These are phyloP conservation scores for Salminus brasiliensis DNA, from an alignment of 2,113 vertebrate genomes.

Conservation along the genomic window DNA sequence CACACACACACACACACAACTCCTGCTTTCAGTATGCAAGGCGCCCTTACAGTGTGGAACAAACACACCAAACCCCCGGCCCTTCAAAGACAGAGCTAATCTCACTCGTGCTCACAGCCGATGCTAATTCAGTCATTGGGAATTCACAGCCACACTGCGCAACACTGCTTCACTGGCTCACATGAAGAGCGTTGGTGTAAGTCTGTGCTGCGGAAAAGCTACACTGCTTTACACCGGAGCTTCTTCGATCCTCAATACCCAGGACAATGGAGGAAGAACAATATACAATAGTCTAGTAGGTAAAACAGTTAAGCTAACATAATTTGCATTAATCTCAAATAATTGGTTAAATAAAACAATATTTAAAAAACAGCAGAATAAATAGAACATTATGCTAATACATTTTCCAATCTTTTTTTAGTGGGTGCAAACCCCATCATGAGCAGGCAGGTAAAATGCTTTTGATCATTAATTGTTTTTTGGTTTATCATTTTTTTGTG, in stretches of 20 bases:
- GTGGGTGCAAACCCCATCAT: too few relatives aligned
- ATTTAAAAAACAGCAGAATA: too few relatives aligned
- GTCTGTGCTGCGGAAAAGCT: slow-evolving; percentile 4
- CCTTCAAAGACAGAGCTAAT: slow-evolving; percentile 51
- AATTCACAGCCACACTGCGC: slow-evolving; percentile 36
- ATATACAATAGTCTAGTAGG: too few relatives aligned
- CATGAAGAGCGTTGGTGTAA: slow-evolving; percentile 40
- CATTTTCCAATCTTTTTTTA: too few relatives aligned
- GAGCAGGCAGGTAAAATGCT: too few relatives aligned
- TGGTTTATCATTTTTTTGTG: too few relatives aligned
- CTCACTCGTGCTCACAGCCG: slow-evolving; percentile 35
- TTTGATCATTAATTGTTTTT: too few relatives aligned
- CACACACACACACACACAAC: not conserved
- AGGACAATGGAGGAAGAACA: not conserved
- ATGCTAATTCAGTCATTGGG: slow-evolving; percentile 48
- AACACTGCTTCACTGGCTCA: slow-evolving; percentile 42
- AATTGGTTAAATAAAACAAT: too few relatives aligned
- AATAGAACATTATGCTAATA: too few relatives aligned
- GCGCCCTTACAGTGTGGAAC: slow-evolving; percentile 28
- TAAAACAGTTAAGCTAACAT: too few relatives aligned
- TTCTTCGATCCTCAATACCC: not conserved
- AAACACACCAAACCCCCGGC: slow-evolving; percentile 28
- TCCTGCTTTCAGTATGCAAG: slow-evolving; percentile 29
- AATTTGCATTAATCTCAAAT: too few relatives aligned
- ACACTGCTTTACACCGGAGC: not conserved